phyloP scores from a whole-genome alignment of 2,113 vertebrate genomes.

The Vulpes ferrilata region DNA sequence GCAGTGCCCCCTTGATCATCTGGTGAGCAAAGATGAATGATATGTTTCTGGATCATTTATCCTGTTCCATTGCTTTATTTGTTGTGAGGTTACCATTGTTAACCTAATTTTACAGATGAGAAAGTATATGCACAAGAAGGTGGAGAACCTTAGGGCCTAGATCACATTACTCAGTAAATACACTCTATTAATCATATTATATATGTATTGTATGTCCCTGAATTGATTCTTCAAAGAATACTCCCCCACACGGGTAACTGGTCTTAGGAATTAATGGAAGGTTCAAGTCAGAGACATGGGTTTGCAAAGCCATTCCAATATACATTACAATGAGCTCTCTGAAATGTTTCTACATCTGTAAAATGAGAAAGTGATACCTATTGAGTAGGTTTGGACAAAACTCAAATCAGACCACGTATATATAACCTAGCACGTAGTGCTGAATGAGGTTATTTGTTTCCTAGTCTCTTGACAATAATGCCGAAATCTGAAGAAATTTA shows the following conservation, averaged over 20 bases:
- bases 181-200: background rate
- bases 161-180: background rate
- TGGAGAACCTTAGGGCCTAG: background rate
- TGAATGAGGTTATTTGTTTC: background rate
- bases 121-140: background rate
- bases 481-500: background rate
- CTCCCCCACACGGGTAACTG: background rate
- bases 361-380: background rate
- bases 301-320: background rate
- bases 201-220: background rate
- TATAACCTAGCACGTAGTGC: background rate
- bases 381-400: background rate
- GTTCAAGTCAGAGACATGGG: background rate
- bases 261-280: background rate
- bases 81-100: background rate
- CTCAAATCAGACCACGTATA: background rate
- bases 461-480: slow-evolving; percentile 4
- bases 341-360: background rate
- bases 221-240: slow-evolving; percentile 15
- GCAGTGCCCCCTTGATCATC: background rate
- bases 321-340: background rate
- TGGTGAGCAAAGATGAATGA: background rate
- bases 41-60: background rate
- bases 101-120: background rate
- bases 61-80: background rate